phyloP scores from a whole-genome alignment of 2,797 vertebrate species.

The Halcyon badia region DNA sequence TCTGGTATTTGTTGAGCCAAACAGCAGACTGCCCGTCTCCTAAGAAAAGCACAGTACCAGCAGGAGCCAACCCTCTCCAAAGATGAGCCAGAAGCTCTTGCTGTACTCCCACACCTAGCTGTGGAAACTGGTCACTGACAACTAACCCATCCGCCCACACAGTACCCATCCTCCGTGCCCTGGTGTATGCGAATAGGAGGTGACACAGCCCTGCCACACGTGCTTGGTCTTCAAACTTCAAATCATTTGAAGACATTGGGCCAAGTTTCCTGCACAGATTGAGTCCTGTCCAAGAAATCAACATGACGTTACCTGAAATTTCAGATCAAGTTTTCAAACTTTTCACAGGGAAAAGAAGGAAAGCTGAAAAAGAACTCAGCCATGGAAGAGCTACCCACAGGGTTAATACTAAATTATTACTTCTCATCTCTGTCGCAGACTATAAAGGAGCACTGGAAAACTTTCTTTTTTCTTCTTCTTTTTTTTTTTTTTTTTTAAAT shows the following conservation, averaged over 20 bases:
- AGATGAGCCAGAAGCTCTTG: not conserved
- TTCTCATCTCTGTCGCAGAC: not conserved
- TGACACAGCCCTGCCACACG: not conserved
- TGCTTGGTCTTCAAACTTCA: not conserved
- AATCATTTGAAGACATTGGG: not conserved
- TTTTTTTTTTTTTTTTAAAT: not conserved
- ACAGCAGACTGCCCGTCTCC: not conserved
- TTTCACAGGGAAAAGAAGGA: not conserved
- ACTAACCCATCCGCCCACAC: not conserved
- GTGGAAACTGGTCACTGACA: not conserved
- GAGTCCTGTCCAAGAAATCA: not conserved
- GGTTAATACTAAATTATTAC: not conserved
- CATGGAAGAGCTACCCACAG: not conserved
- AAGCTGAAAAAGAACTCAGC: not conserved
- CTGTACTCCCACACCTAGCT: rapidly evolving
- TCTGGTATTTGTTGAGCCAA: not conserved
- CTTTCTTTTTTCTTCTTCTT: too few species aligned
- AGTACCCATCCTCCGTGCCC: rapidly evolving
- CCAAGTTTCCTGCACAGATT: not conserved
- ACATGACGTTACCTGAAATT: not conserved
- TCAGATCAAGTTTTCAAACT: not conserved
- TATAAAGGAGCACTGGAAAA: not conserved
- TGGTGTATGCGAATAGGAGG: not conserved
- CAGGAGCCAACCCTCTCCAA: not conserved
- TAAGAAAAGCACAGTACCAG: rapidly evolving